Evolutionary conservation across 2,888 invertebrate species (phyloP).

Genomic region (Sipunculus nudus): DNA sequence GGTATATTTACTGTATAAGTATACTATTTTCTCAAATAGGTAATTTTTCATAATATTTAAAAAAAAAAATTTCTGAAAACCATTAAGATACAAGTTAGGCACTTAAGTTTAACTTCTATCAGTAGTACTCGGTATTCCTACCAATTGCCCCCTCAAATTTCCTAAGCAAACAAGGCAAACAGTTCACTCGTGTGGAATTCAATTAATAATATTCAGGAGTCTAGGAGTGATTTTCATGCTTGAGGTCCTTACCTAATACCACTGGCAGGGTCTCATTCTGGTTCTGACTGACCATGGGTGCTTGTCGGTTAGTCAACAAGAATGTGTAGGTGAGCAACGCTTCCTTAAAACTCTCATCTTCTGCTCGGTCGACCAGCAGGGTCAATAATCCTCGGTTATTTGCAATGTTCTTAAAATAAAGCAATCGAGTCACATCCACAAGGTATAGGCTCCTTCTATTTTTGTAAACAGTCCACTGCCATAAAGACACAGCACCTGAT

Average conservation of each 20-base stretch:
- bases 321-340: constrained; percentile 59
- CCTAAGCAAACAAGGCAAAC: too few species aligned
- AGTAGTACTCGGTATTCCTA: too few species aligned
- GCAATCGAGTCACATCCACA: constrained; percentile 51
- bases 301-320: constrained; percentile 52
- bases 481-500: constrained; percentile 45
- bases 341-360: constrained; percentile 65
- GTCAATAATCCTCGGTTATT: constrained; percentile 62
- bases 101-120: too few species aligned
- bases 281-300: constrained; percentile 24
- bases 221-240: too few species aligned
- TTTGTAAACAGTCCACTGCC: constrained; percentile 52
- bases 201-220: too few species aligned
- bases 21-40: too few species aligned
- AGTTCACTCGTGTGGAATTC: too few species aligned
- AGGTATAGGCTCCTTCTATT: constrained; percentile 55
- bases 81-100: too few species aligned
- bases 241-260: constrained; percentile 37
- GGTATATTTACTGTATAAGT: too few species aligned
- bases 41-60: too few species aligned
- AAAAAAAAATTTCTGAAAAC: too few species aligned
- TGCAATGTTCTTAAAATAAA: constrained; percentile 63
- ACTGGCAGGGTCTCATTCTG: constrained; percentile 27
- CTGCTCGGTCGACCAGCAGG: constrained; percentile 60
- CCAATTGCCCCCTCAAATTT: neutral